Conservation (phyloP, 1,140 invertebrate species). For the Macrocentrus cingulum region DNA sequence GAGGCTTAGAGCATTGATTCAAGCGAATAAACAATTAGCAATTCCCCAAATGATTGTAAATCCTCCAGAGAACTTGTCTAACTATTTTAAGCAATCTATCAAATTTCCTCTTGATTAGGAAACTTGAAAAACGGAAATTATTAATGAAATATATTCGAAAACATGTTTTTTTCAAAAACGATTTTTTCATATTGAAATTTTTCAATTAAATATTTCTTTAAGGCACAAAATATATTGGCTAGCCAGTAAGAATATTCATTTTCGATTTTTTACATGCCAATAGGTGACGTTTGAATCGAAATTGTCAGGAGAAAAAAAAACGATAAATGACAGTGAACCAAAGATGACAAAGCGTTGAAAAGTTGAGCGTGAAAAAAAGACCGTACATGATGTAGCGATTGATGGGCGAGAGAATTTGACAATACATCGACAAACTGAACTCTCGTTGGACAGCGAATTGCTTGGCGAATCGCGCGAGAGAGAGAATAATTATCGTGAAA, state of each 20-base stretch:
- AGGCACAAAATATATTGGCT: too few relatives aligned
- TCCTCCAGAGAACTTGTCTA: background rate
- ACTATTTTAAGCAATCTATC: background rate
- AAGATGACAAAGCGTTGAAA: too few relatives aligned
- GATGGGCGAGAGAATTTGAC: constrained; percentile 2
- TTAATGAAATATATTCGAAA: background rate
- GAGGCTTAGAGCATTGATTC: background rate
- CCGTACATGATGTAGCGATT: background rate
- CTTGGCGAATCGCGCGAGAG: background rate
- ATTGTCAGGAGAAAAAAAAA: too few relatives aligned
- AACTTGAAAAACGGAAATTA: too few relatives aligned
- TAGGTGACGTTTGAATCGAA: too few relatives aligned
- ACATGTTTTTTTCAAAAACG: background rate
- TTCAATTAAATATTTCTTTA: too few relatives aligned
- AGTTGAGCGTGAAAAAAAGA: too few relatives aligned
- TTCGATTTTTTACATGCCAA: too few relatives aligned
- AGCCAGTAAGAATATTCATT: too few relatives aligned
- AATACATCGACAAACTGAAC: constrained; percentile 5
- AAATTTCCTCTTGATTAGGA: background rate
- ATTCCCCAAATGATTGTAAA: background rate
- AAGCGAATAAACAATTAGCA: constrained; percentile 9
- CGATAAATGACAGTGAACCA: too few relatives aligned
- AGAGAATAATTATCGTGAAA: constrained; percentile 20
- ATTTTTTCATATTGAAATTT: too few relatives aligned
- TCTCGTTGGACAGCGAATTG: background rate